These are phyloP conservation scores for Sorex fumeus DNA, from an alignment of 2,113 vertebrate species.

Conservation along the genomic window DNA sequence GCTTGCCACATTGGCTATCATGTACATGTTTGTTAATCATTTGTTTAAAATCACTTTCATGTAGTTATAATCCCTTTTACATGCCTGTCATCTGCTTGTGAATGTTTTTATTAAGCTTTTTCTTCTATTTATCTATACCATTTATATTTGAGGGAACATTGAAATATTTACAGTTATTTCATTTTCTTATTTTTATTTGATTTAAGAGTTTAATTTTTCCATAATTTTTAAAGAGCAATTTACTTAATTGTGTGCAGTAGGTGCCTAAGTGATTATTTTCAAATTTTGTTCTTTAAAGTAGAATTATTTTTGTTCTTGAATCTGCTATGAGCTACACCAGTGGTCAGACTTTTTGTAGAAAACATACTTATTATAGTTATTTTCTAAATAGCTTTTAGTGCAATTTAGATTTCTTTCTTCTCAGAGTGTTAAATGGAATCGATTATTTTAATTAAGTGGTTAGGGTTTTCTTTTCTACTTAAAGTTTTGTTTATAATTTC, in stretches of 20 bases:
- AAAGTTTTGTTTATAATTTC: slow-evolving; percentile 3
- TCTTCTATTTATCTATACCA: background rate
- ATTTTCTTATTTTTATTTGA: background rate
- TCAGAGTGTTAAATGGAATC: background rate
- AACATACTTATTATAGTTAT: background rate
- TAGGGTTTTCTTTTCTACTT: slow-evolving; percentile 4
- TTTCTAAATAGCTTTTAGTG: slow-evolving; percentile 7
- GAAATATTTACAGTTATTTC: slow-evolving; percentile 7
- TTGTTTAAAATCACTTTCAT: slow-evolving; percentile 23
- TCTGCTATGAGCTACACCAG: background rate
- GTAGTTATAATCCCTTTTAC: background rate
- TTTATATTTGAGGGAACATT: background rate
- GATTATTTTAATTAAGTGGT: slow-evolving; percentile 5
- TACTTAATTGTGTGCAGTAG: background rate
- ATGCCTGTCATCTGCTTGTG: background rate
- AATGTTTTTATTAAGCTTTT: background rate
- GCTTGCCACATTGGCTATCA: slow-evolving; percentile 23
- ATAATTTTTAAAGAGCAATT: background rate
- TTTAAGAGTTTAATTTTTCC: background rate
- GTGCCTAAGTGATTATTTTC: background rate
- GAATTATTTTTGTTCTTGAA: background rate
- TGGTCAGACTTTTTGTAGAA: background rate
- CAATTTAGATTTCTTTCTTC: background rate
- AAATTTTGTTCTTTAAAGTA: background rate
- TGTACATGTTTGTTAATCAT: background rate